Evolutionary conservation across 2,797 vertebrate species (phyloP).

Genomic region (Malurus leucopterus): DNA sequence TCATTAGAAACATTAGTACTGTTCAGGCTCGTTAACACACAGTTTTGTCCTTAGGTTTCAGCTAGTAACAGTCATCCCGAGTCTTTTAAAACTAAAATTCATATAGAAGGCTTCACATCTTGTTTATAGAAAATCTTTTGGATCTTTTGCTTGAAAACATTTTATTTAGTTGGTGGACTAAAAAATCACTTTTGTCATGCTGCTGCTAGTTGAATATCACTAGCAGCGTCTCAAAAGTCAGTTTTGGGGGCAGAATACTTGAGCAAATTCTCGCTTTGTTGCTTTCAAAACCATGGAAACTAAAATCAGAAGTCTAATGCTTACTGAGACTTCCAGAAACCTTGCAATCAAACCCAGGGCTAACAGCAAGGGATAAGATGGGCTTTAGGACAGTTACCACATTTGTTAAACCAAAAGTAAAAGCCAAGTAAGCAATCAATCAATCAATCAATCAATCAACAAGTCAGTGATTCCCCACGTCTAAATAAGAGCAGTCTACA

Average conservation of each 20-base stretch:
- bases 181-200: not conserved
- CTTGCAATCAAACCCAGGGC: not conserved
- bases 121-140: not conserved
- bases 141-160: not conserved
- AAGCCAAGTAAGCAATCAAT: not conserved
- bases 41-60: not conserved
- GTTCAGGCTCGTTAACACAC: not conserved
- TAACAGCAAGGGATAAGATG: not conserved
- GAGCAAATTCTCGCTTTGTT: not conserved
- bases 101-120: not conserved
- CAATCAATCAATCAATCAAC: not conserved
- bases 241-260: not conserved
- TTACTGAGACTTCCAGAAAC: not conserved
- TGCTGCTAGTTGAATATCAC: not conserved
- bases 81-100: not conserved
- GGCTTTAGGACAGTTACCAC: not conserved
- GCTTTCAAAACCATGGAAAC: not conserved
- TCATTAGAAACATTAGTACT: not conserved
- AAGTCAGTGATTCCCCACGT: not conserved
- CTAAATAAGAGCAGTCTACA: not conserved
- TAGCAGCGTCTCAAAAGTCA: not conserved
- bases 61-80: not conserved
- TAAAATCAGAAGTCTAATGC: not conserved
- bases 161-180: not conserved
- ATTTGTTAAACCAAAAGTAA: not conserved